These are phyloP conservation scores for Frankliniella intonsa DNA, from an alignment of 2,888 invertebrate genomes.

Conservation along the genomic window DNA sequence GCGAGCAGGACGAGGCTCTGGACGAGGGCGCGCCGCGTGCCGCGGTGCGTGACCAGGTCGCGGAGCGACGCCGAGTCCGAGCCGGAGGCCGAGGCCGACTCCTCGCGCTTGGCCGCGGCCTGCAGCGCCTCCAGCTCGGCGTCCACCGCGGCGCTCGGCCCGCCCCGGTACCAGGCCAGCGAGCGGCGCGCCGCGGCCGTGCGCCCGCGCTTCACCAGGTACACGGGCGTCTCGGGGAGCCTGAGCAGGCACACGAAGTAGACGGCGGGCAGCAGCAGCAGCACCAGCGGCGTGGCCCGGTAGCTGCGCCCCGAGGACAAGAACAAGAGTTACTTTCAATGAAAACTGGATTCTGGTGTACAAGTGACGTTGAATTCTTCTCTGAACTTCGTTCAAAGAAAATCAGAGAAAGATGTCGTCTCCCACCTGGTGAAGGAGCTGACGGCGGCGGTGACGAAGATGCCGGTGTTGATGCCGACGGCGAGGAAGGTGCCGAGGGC, in stretches of 20 bases:
- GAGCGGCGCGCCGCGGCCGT: slow-evolving; percentile 48
- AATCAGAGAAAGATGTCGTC: too few relatives aligned
- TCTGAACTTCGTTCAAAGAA: too few relatives aligned
- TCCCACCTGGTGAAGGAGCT: slow-evolving; percentile 47
- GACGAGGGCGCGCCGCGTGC: slow-evolving; percentile 45
- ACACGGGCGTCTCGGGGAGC: slow-evolving; percentile 60
- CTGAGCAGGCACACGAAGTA: slow-evolving; percentile 49
- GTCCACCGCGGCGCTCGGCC: slow-evolving; percentile 35
- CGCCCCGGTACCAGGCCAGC: slow-evolving; percentile 40
- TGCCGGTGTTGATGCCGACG: slow-evolving; percentile 51
- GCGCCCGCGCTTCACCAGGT: slow-evolving; percentile 47
- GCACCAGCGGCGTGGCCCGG: slow-evolving; percentile 51
- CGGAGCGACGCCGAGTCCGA: slow-evolving; percentile 31
- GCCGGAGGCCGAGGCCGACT: slow-evolving; percentile 34
- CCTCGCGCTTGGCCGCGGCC: slow-evolving; percentile 31
- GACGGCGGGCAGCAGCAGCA: slow-evolving; percentile 49
- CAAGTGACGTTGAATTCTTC: too few relatives aligned
- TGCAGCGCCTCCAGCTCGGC: slow-evolving; percentile 7
- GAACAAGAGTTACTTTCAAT: too few relatives aligned
- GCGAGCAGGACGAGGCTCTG: slow-evolving; percentile 45
- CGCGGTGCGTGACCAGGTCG: slow-evolving; percentile 45
- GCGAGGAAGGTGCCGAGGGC: slow-evolving; percentile 56
- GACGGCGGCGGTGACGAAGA: slow-evolving; percentile 50
- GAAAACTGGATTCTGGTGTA: too few relatives aligned
- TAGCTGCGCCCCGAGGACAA: slow-evolving; percentile 43